These are phyloP conservation scores for Catamblyrhynchus diadema DNA, from an alignment of 2,797 vertebrate genomes.

Conservation along the genomic window DNA sequence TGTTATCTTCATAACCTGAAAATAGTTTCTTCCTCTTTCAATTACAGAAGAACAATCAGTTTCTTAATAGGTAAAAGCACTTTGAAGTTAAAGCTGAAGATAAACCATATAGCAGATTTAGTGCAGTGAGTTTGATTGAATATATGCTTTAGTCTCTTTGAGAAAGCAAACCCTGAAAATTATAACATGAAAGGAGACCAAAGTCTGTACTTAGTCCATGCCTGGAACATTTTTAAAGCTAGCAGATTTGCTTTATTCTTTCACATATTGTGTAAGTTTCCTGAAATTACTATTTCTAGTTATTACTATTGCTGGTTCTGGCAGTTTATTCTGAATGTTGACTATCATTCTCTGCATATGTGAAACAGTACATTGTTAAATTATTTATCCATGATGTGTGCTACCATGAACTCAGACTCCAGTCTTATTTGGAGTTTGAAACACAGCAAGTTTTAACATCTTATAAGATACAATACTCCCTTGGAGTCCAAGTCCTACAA, in stretches of 20 bases:
- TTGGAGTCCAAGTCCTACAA: background rate
- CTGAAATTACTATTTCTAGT: background rate
- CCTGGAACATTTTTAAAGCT: background rate
- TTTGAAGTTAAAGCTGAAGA: conserved; percentile 61
- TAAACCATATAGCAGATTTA: conserved; percentile 63
- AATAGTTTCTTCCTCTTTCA: conserved; percentile 63
- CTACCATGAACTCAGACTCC: background rate
- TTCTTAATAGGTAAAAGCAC: conserved; percentile 48
- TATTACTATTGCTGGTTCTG: background rate
- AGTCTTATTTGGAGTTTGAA: background rate
- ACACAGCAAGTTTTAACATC: background rate
- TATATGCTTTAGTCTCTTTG: conserved; percentile 30
- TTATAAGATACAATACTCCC: background rate
- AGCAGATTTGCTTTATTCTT: background rate
- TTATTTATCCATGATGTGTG: background rate
- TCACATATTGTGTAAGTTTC: background rate
- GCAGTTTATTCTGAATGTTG: background rate
- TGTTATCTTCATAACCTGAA: conserved; percentile 54
- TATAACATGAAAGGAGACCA: conserved; percentile 48
- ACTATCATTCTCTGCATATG: background rate
- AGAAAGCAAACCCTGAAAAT: conserved; percentile 24
- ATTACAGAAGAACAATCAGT: conserved; percentile 35
- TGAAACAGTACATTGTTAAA: background rate
- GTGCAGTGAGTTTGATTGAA: conserved; percentile 57
- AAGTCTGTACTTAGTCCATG: background rate